A percentile compares a stretch with the other conserved stretches of the same genome.
Conservation (phyloP, 1,140 invertebrate genomes). For the Melitaea cinxia region DNA sequence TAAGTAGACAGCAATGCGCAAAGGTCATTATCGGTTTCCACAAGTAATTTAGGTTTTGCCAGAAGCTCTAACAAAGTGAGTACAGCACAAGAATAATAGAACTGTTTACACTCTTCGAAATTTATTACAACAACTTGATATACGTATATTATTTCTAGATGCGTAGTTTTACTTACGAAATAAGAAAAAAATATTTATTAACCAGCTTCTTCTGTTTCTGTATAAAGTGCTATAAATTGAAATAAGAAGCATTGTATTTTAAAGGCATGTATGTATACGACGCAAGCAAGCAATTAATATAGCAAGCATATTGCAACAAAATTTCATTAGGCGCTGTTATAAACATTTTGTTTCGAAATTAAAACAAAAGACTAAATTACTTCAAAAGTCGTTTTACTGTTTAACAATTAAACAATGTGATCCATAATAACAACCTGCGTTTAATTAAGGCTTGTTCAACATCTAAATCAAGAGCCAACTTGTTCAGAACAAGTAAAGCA, state of each 20-base stretch:
- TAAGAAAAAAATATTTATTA: neutral
- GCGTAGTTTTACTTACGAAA: neutral
- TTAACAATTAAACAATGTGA: slow-evolving; percentile 25
- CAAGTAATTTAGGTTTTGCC: slow-evolving; percentile 47
- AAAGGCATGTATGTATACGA: no score
- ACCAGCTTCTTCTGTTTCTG: no score
- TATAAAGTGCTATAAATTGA: no score
- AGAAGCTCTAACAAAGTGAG: slow-evolving; percentile 25
- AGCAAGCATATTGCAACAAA: slow-evolving; percentile 1
- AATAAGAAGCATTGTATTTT: no score
- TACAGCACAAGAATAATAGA: slow-evolving; percentile 26
- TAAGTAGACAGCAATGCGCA: slow-evolving; percentile 51
- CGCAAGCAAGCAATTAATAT: no score
- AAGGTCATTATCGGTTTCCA: slow-evolving; percentile 51
- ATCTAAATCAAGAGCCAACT: slow-evolving; percentile 46
- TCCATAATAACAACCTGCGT: slow-evolving; percentile 27
- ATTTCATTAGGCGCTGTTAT: slow-evolving; percentile 9
- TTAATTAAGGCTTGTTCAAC: slow-evolving; percentile 31
- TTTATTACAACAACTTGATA: slow-evolving; percentile 16
- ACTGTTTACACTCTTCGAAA: slow-evolving; percentile 18
- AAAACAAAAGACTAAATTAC: slow-evolving; percentile 12
- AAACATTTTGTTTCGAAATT: neutral
- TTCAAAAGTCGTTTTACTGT: slow-evolving; percentile 7
- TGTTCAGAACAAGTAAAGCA: slow-evolving; percentile 38
- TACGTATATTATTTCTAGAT: neutral